Conservation (phyloP, 1,140 invertebrate genomes). For the Thaumetopoea pityocampa region DNA sequence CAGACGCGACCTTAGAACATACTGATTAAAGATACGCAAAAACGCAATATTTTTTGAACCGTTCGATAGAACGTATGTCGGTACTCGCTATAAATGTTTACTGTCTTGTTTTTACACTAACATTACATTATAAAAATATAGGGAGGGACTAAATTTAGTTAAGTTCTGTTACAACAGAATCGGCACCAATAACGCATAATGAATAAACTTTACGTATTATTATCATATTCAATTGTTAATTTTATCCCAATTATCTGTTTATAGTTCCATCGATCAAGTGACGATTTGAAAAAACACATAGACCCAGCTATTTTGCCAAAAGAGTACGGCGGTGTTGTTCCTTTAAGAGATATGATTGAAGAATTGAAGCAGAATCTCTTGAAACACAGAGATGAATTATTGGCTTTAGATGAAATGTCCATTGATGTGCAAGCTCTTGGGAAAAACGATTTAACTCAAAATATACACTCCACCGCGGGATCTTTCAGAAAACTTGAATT, state of each 20-base stretch:
- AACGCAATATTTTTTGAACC: too few species aligned
- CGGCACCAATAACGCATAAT: too few species aligned
- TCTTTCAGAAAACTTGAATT: conserved; percentile 89
- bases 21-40: too few species aligned
- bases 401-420: conserved; percentile 88
- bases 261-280: conserved; percentile 83
- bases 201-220: too few species aligned
- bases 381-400: conserved; percentile 79
- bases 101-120: too few species aligned
- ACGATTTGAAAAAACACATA: conserved; percentile 82
- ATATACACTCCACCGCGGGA: conserved; percentile 82
- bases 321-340: conserved; percentile 89
- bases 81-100: too few species aligned
- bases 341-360: conserved; percentile 87
- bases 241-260: conserved; percentile 26
- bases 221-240: too few species aligned
- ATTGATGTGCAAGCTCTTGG: conserved; percentile 82
- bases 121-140: too few species aligned
- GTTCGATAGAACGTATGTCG: too few species aligned
- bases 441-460: conserved; percentile 80
- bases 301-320: conserved; percentile 86
- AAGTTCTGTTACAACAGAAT: too few species aligned
- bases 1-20: too few species aligned
- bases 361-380: conserved; percentile 81
- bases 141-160: too few species aligned